These are phyloP conservation scores for Parochlus steinenii DNA, from an alignment of 2,888 invertebrate species.

Conservation along the genomic window DNA sequence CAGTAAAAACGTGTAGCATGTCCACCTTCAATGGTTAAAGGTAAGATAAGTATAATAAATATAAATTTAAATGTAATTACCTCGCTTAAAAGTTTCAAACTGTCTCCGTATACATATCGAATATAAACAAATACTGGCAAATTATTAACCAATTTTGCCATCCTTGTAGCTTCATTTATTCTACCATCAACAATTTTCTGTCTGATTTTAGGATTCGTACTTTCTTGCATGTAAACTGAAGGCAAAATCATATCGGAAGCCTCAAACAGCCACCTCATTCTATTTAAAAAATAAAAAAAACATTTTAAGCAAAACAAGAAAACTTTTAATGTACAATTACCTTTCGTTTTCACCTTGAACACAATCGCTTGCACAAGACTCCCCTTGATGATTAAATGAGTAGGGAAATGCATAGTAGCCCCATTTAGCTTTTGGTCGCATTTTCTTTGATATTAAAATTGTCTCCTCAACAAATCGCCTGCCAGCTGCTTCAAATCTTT, in stretches of 20 bases:
- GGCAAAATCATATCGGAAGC: slow-evolving; percentile 47
- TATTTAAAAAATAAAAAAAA: slow-evolving; percentile 21
- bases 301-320: slow-evolving; percentile 14
- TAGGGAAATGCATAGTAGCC: slow-evolving; percentile 76
- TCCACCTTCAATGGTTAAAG: slow-evolving; percentile 36
- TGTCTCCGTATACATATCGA: slow-evolving; percentile 54
- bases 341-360: slow-evolving; percentile 45
- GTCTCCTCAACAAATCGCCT: slow-evolving; percentile 51
- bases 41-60: not conserved
- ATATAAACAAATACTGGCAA: slow-evolving; percentile 45
- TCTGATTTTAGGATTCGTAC: slow-evolving; percentile 29
- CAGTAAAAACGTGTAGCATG: slow-evolving; percentile 34
- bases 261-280: slow-evolving; percentile 52
- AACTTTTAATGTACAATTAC: slow-evolving; percentile 27
- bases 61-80: slow-evolving; percentile 26
- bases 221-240: slow-evolving; percentile 45
- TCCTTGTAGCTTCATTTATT: slow-evolving; percentile 42
- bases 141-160: slow-evolving; percentile 18
- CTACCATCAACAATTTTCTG: slow-evolving; percentile 39
- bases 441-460: slow-evolving; percentile 37
- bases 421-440: slow-evolving; percentile 56
- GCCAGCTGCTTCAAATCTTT: slow-evolving; percentile 42
- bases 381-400: slow-evolving; percentile 47
- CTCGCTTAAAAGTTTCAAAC: slow-evolving; percentile 35
- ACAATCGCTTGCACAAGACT: slow-evolving; percentile 39